Base-by-base conservation (phyloP, 2,888 invertebrate genomes). In the Melanchra persicariae region DNA sequence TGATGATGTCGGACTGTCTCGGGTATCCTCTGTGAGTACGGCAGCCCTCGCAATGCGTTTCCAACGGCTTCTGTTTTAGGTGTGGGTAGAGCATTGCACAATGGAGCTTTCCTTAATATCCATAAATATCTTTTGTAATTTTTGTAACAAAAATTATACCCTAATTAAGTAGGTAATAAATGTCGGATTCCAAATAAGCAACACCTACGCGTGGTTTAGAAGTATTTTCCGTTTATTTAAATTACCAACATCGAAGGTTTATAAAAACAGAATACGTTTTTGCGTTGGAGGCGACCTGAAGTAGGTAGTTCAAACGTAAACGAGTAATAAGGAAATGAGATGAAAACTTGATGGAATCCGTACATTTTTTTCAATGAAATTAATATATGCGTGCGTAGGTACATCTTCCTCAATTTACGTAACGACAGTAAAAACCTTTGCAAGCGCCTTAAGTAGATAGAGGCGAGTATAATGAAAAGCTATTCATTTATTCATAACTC, bases 401-500 rank as follows among this genome's bases (percentile, higher is more conserved):
- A 52, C 51, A 63, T n/a, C 47, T 75, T 59, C 60, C 59, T 82
- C 71, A 74, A 70, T 79, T 79, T 79, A 72, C 77, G 66, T 76
- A 65, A 71, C 69, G 71, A 77, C 82, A 85, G 79, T 82, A 78
- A 83, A 80, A 83, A 80, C 64, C 72, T 79, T 77, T 70, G 70
- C 79, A 66, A 45, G 47, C 67, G 57, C 45, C 63, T 74, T 77
- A 71, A 78, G 75, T 74, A 80, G 86, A 82, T 80, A 84, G 79
- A 85, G 67, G 70, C 67, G 78, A 69, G 78, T 78, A 79, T 85
- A 89, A 88, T 87, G 83, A 87, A 89, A 87, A 87, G 82, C 83
- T 82, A 86, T 89, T 89, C 77, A 87, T 84, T 90, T 85, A 91
- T 91, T 89, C 87, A 91, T 88, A 90, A 88, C 85, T 84, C 82